Evolutionary conservation across 2,797 vertebrate genomes (phyloP).

Genomic region (Lateolabrax maculatus): DNA sequence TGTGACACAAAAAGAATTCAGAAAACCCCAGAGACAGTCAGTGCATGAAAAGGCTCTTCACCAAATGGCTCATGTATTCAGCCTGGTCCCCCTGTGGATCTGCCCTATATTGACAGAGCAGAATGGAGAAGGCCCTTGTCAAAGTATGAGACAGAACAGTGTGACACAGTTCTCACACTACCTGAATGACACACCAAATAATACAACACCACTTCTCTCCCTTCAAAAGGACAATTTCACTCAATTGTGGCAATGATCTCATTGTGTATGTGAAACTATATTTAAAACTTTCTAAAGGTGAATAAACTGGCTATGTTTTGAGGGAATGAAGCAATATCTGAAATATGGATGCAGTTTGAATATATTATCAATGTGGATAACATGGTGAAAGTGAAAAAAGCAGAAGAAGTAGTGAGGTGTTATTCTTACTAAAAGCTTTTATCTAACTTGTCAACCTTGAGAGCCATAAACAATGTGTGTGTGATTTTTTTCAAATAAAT

Average conservation of each 20-base stretch:
- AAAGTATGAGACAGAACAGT: conserved; percentile 62
- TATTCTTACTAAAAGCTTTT: conserved; percentile 46
- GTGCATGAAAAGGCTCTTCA: conserved; percentile 77
- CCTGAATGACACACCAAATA: conserved; percentile 62
- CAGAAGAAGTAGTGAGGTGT: conserved; percentile 18
- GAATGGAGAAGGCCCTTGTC: conserved; percentile 72
- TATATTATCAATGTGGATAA: conserved; percentile 49
- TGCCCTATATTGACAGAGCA: conserved; percentile 79
- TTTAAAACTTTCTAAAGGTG: conserved; percentile 29
- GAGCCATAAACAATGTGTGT: neutral
- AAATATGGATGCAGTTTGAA: conserved; percentile 23
- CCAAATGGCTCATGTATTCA: conserved; percentile 75
- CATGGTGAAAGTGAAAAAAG: neutral
- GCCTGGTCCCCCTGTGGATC: conserved; percentile 61
- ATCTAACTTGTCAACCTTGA: conserved; percentile 46
- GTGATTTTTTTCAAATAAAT: conserved; percentile 16
- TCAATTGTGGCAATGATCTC: conserved; percentile 25
- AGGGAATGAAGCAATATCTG: conserved; percentile 11
- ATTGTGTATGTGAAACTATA: neutral
- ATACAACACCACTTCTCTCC: conserved; percentile 22
- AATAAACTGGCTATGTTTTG: conserved; percentile 14
- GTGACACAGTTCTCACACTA: conserved; percentile 82
- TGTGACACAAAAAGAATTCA: conserved; percentile 74
- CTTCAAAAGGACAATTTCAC: conserved; percentile 18
- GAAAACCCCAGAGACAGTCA: conserved; percentile 67